Conservation (phyloP, 1,140 invertebrate genomes). For the Saccostrea cuccullata region DNA sequence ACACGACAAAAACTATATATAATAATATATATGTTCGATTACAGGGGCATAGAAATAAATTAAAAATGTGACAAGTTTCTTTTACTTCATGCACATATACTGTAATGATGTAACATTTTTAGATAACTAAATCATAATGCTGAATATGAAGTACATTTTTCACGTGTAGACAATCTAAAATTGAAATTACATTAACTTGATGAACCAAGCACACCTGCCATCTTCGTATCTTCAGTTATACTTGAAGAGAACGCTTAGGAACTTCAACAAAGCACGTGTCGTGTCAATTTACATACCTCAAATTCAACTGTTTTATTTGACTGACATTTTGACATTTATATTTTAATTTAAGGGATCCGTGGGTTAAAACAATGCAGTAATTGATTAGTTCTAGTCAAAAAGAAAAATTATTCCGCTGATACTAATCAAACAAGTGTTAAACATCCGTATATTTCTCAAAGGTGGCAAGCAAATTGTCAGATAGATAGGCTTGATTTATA, state of each 20-base stretch:
- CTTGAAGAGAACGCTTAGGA: neutral
- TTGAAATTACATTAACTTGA: no score
- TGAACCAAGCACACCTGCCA: no score
- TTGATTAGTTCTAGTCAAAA: neutral
- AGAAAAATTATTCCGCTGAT: neutral
- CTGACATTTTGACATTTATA: constrained; percentile 24
- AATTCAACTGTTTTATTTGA: neutral
- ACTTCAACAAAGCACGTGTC: neutral
- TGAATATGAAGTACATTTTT: no score
- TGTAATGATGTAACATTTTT: no score
- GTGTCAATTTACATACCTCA: neutral
- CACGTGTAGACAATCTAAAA: no score
- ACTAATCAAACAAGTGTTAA: neutral
- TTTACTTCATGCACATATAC: no score
- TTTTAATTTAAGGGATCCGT: neutral
- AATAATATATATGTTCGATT: no score
- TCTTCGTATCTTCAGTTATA: neutral
- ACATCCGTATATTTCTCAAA: neutral
- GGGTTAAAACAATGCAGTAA: neutral
- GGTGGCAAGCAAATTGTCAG: neutral
- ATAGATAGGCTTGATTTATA: neutral
- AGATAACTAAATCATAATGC: no score
- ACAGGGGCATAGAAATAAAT: no score
- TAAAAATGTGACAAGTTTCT: no score
- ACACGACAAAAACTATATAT: no score